Evolutionary conservation across 2,113 vertebrate genomes (phyloP), one percentile per base, ranked within the genome.

Genomic region (Scytalopus superciliaris): DNA sequence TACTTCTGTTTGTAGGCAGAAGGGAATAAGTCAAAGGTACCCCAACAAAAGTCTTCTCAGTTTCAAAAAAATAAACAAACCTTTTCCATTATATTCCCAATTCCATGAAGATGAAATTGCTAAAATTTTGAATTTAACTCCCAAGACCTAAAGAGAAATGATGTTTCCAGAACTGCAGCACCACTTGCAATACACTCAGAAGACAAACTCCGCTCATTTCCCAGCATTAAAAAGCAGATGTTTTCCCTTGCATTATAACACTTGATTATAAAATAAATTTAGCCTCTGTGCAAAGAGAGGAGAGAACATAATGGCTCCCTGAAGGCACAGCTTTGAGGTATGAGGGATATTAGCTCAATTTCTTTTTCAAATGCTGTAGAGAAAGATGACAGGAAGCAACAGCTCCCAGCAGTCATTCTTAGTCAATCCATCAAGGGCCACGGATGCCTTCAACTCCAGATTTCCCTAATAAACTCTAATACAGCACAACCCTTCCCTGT

Each of bases 221-320:
- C 68, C 67, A 70, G 47, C 39, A 70, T 60, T 94, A 67, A 57
- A 91, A 94, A 78, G 45, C 82, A 89, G 87, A 90, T 80, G 39
- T 40, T 95, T 88, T 92, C 52, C 86, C 2, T 50, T 60, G 52
- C 76, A 94, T 93, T 91, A 96, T 66, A 63, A 91, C 82, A 94
- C 40, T 94, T 88, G 82, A 93, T 90, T 80, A 95, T 50, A 83
- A 93, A 91, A 92, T 70, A 93, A 82, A 86, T 84, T 78, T 53
- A 44, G 39, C 75, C 79, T 90, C 75, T 81, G 57, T 59, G 85
- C 67, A 93, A 82, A 80, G 59, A 84, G 30, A 84, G 33, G 52
- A 96, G 60, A 18, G 52, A 93, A 81, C 44, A 17, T 70, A 93
- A 92, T 19, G 42, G 47, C 68, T 94, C 84, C 85, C 87, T 72